Evolutionary conservation across 2,888 invertebrate genomes (phyloP).

Genomic region (Clostera curtula): DNA sequence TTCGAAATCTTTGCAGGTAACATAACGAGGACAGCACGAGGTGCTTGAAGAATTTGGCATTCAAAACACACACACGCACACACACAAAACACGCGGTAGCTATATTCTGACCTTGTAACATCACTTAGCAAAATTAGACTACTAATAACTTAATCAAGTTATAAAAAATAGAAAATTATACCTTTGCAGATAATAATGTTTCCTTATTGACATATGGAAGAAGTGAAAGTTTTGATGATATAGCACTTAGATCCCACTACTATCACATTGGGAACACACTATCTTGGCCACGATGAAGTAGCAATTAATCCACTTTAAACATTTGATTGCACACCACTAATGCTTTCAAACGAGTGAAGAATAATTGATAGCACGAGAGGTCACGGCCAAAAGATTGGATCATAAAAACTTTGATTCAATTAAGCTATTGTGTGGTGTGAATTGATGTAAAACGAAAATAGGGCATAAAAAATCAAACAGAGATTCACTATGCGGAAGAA

Average conservation of each 20-base stretch:
- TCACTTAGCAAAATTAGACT: conserved; percentile 10
- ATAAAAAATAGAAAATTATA: conserved; percentile 15
- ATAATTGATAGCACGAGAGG: too few relatives aligned
- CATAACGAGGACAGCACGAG: too few relatives aligned
- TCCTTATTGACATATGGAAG: conserved; percentile 29
- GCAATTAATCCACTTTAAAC: conserved; percentile 37
- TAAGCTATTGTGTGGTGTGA: too few relatives aligned
- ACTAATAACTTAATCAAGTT: conserved; percentile 21
- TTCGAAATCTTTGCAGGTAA: conserved; percentile 61
- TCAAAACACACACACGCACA: too few relatives aligned
- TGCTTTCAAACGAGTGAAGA: conserved; percentile 21
- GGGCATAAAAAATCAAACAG: too few relatives aligned
- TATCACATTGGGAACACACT: conserved; percentile 36
- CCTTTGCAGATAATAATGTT: conserved; percentile 21
- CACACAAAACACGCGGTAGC: neutral
- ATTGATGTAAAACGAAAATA: too few relatives aligned
- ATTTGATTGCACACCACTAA: conserved; percentile 26
- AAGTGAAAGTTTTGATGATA: conserved; percentile 42
- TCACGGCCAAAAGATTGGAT: too few relatives aligned
- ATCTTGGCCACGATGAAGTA: conserved; percentile 23
- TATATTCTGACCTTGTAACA: neutral
- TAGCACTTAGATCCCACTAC: conserved; percentile 32
- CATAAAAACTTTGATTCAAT: too few relatives aligned
- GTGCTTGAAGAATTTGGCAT: too few relatives aligned
- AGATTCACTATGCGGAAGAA: too few relatives aligned